Base-by-base conservation (phyloP, 1,140 invertebrate genomes). In the Charaxes varanes region DNA sequence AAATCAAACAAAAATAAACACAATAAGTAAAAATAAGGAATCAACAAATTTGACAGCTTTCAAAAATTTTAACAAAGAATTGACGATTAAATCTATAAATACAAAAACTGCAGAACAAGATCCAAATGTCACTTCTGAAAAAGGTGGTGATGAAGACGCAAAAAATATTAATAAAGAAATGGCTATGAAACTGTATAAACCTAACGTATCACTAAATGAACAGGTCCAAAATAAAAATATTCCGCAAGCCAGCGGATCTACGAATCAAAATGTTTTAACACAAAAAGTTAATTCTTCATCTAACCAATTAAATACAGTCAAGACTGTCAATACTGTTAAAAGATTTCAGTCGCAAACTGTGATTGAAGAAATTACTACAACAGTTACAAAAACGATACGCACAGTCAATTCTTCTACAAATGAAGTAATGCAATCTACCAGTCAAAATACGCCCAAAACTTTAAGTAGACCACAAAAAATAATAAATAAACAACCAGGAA, bases 341-440 rank as follows among this genome's bases (percentile, higher is more conserved):
- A 71, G 66, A 16, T 67, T 69, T 57, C 68, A 83, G 56, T 68
- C 71, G 1, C 60, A 78, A 49, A 82, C 76, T 10, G 61, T 83
- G 14, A 74, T 83, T 37, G 54, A 83, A 62, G 78, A 83, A 62
- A 69, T 83, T 12, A 83, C 78, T 12, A 81, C 77, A 27, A 83
- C 78, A 8, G 73, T 83, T 7, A 83, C 78, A 15, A 78, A 77
- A 64, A 83, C 78, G 7, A 80, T 82, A 34, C 60, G 70, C 47
- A 80, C 73, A 11, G 63, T 82, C 1, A 79, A 79, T 53, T 65
- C 76, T 50, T 67, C 61, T 7, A 57, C 62, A 6, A 70, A 79
- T 38, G 64, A 73, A 58, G 49, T 68, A 50, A 47, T 68, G 13
- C 58, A 60, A 43, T 65, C 52, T 41, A 34, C 33, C 4, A 55